These are phyloP conservation scores for Dunckerocampus dactyliophorus DNA, from an alignment of 2,113 vertebrate genomes.

Conservation along the genomic window DNA sequence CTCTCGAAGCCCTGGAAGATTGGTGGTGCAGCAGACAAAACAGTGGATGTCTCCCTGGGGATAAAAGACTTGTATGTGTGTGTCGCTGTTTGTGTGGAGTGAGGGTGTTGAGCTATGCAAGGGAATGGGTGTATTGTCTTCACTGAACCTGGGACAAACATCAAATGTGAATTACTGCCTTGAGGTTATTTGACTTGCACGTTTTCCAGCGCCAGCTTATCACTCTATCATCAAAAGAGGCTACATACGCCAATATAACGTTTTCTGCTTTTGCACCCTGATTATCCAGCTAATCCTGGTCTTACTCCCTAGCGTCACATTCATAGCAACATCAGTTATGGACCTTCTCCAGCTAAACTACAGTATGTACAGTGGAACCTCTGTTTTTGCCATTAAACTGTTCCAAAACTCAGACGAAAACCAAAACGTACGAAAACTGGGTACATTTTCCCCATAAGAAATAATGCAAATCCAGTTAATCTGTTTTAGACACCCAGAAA, in stretches of 20 bases:
- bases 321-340: background rate
- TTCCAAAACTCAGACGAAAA: too few relatives aligned
- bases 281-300: too few relatives aligned
- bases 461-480: too few relatives aligned
- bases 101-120: slow-evolving; percentile 8
- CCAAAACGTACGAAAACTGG: too few relatives aligned
- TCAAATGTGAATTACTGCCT: slow-evolving; percentile 44
- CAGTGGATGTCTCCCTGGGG: slow-evolving; percentile 46
- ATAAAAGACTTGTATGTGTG: slow-evolving; percentile 35
- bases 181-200: slow-evolving; percentile 27
- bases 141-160: slow-evolving; percentile 42
- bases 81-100: slow-evolving; percentile 17
- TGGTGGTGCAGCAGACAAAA: slow-evolving; percentile 56
- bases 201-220: background rate
- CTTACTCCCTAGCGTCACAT: too few relatives aligned
- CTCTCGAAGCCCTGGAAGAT: slow-evolving; percentile 42
- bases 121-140: slow-evolving; percentile 33
- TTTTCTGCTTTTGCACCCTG: too few relatives aligned
- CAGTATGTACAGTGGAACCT: too few relatives aligned
- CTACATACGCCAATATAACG: too few relatives aligned
- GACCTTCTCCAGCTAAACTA: too few relatives aligned
- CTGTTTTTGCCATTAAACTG: too few relatives aligned
- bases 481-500: too few relatives aligned
- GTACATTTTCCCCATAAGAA: too few relatives aligned
- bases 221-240: background rate